phyloP scores from a whole-genome alignment of 2,113 vertebrate genomes.

The Grammomys surdaster region DNA sequence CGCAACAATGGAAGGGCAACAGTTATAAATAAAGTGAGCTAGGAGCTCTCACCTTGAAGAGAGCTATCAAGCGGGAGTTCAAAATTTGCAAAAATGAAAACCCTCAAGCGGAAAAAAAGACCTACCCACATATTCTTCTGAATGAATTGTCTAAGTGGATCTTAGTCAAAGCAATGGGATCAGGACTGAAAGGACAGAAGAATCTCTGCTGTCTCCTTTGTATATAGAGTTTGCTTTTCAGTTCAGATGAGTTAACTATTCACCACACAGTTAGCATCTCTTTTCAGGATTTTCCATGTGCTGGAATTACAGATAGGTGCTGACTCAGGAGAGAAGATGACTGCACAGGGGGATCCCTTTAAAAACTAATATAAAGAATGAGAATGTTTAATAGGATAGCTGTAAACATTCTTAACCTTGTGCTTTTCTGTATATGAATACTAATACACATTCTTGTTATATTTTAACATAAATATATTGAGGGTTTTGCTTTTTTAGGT shows the following conservation, averaged over 20 bases:
- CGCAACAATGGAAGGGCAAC: neutral
- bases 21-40: neutral
- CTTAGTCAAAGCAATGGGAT: neutral
- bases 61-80: neutral
- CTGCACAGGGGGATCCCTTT: neutral
- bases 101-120: neutral
- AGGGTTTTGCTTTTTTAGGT: neutral
- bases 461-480: neutral
- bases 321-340: neutral
- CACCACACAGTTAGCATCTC: neutral
- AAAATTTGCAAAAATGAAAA: neutral
- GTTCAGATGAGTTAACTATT: neutral
- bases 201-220: neutral
- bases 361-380: neutral
- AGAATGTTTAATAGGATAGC: neutral
- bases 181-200: slow-evolving; percentile 5
- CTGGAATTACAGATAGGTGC: neutral
- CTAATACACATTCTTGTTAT: neutral
- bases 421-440: neutral
- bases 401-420: neutral
- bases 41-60: neutral
- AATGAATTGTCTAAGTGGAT: neutral
- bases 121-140: neutral
- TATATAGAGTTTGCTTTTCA: neutral
- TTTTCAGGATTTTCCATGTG: neutral